Percentiles rank a stretch among this genome's conserved stretches.
Conservation (phyloP, 1,140 invertebrate genomes). For the Ips nitidus region DNA sequence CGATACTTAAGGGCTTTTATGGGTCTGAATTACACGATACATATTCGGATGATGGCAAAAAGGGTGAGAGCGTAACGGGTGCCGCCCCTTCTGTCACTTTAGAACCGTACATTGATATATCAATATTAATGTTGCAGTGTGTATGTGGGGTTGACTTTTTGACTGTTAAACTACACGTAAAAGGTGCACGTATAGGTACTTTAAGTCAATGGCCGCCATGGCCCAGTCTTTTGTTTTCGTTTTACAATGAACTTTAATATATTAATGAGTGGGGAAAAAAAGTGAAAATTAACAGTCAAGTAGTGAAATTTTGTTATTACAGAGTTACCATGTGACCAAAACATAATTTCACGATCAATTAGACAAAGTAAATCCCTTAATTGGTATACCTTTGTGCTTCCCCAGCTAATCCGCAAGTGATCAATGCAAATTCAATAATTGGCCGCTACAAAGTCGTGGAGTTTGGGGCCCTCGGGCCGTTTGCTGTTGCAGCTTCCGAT, state of each 20-base stretch:
- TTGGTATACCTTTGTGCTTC: constrained; percentile 18
- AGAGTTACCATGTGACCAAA: no score
- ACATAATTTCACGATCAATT: neutral
- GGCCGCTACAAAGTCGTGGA: constrained; percentile 26
- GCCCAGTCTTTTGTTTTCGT: constrained; percentile 5
- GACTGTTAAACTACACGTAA: constrained; percentile 17
- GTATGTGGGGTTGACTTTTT: constrained; percentile 23
- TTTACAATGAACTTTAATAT: neutral
- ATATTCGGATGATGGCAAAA: constrained; percentile 25
- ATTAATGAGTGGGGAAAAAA: neutral
- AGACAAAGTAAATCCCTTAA: constrained; percentile 15
- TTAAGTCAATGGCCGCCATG: constrained; percentile 5
- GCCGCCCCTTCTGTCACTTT: constrained; percentile 38
- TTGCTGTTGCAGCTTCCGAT: constrained; percentile 22
- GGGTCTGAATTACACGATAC: constrained; percentile 40
- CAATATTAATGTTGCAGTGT: constrained; percentile 41
- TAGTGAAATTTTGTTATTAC: no score
- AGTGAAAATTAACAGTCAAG: neutral
- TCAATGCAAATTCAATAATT: constrained; percentile 36
- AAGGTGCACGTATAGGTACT: constrained; percentile 5
- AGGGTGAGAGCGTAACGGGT: constrained; percentile 35
- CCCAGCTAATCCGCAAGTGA: constrained; percentile 25
- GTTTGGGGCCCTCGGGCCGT: constrained; percentile 7
- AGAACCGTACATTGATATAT: constrained; percentile 42
- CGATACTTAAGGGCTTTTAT: constrained; percentile 39